Base-by-base conservation (phyloP, 2,888 invertebrate species). In the Thumatha senex region DNA sequence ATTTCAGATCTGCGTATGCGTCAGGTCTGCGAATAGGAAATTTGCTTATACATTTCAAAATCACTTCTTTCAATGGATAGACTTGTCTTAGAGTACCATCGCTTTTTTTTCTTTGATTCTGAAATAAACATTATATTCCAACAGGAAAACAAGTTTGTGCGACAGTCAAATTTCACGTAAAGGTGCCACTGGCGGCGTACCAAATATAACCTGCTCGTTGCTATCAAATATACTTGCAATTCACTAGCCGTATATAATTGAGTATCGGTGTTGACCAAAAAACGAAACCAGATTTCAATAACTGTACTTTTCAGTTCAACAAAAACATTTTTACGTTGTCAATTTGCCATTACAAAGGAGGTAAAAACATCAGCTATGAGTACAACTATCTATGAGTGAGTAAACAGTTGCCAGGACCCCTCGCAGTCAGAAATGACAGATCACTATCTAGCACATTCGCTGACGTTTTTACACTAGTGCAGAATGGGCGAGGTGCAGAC, bases 401-500 rank as follows among this genome's bases (percentile, higher is more conserved):
- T 56, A 74, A 75, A 78, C 78, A 67, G 67, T 61, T 56, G 62
- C 56, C 67, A 62, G 61, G 52, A 51, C 67, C 81, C 78, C 74
- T 72, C 65, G 62, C 67, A 63, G 66, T 63, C 74, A 72, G 83
- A 86, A 88, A 89, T 84, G 79, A 78, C 76, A 88, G 90, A 91
- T 90, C 81, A 66, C 82, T 85, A 91, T 91, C 90, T 86, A 80
- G 80, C 63, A 76, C 84, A 86, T 84, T 86, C 83, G 77, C 84
- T 85, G 85, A 83, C 89, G 85, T 89, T 91, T 90, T 89, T 87
- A 86, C 90, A 89, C 90, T 86, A 89, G 78, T 82, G 78, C 74
- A 75, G 82, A 85, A 84, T 82, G 84, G 82, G 82, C 84, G 84
- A 84, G 78, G 76, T 62, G 72, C 83, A 83, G 84, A 89, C 90